Percentiles rank a stretch among this genome's conserved stretches.
Evolutionary conservation across 2,797 vertebrate genomes (phyloP).

Genomic region (Eospalax fontanierii): DNA sequence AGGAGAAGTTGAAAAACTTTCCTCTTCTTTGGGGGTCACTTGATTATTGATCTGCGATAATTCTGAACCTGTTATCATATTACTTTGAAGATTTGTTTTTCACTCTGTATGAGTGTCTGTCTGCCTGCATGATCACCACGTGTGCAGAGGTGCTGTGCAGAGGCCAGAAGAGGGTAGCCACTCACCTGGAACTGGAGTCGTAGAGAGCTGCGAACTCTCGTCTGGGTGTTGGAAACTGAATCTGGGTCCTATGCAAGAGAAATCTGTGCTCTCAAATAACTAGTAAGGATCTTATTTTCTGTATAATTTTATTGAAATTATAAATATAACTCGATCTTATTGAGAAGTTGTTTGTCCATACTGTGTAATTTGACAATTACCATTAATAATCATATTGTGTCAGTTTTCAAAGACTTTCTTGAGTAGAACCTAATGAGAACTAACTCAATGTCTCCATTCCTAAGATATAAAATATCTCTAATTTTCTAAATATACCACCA

Average conservation of each 20-base stretch:
- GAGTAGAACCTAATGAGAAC: neutral
- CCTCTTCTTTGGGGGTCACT: neutral
- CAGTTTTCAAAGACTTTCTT: neutral
- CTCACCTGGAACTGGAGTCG: too few species aligned
- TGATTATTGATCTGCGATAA: neutral
- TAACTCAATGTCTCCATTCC: neutral
- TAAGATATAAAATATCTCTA: neutral
- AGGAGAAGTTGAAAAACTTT: neutral
- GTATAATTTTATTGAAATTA: too few species aligned
- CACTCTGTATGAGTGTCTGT: neutral
- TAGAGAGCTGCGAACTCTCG: neutral
- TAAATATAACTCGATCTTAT: neutral
- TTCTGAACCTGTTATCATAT: neutral
- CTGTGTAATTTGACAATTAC: neutral
- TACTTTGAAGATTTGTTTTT: neutral
- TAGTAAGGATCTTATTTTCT: neutral
- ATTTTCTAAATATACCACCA: neutral
- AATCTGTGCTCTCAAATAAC: neutral
- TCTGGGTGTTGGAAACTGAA: neutral
- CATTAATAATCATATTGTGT: neutral
- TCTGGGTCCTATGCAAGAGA: neutral
- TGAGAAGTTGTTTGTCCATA: neutral
- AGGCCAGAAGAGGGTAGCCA: neutral
- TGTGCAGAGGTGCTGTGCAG: too few species aligned
- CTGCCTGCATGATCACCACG: neutral